Evolutionary conservation across 2,113 vertebrate species (phyloP).

Genomic region (Gila orcuttii): DNA sequence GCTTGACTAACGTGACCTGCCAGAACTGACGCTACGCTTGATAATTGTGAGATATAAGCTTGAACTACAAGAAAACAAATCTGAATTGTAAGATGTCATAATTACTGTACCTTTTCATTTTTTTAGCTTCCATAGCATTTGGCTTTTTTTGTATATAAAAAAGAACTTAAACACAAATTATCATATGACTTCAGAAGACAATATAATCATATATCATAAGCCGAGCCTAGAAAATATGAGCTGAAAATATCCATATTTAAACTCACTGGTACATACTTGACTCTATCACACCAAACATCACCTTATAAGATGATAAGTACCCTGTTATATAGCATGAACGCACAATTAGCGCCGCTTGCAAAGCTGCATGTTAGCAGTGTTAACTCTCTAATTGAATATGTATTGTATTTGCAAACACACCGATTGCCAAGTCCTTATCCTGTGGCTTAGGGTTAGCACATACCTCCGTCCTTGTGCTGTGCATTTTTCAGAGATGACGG

Average conservation of each 20-base stretch:
- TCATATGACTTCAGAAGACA: too few species aligned
- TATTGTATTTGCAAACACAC: background rate
- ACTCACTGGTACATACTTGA: background rate
- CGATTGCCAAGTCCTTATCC: background rate
- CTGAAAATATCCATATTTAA: background rate
- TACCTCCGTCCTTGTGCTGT: background rate
- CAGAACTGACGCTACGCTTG: too few species aligned
- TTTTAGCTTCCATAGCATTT: too few species aligned
- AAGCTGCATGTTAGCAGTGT: background rate
- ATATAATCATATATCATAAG: too few species aligned
- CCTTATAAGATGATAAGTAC: background rate
- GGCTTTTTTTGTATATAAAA: too few species aligned
- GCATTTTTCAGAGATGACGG: background rate
- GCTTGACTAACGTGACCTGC: too few species aligned
- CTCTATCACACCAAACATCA: background rate
- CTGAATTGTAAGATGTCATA: too few species aligned
- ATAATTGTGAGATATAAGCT: too few species aligned
- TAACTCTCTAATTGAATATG: constrained; percentile 20
- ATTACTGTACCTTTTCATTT: too few species aligned
- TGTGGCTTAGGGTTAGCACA: constrained; percentile 5
- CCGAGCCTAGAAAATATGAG: background rate
- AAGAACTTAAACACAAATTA: too few species aligned
- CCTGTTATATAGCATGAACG: background rate
- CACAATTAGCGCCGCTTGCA: background rate
- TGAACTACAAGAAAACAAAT: too few species aligned